Base-by-base conservation (phyloP, 2,888 invertebrate species). In the Pterostichus niger region DNA sequence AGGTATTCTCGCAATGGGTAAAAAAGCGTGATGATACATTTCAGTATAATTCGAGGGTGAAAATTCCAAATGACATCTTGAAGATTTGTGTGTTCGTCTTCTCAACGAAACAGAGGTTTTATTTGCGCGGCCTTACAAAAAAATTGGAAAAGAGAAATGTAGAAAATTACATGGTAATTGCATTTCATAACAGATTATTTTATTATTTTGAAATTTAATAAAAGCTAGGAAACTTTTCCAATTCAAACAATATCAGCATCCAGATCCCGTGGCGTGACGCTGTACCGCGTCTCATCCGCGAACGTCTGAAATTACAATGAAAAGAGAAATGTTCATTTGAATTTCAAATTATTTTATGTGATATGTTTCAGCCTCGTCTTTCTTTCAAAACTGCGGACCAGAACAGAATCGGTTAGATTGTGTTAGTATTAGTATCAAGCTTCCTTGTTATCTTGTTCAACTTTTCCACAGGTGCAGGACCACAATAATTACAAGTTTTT, bases 271-370 rank as follows among this genome's bases (percentile, higher is more conserved):
- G 56, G 54, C 11, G 33, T 71, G 80, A 73, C 71, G 81, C 71
- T 31, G 46, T 35, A 35, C 52, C 52, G 46, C 35, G 40, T 11
- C 79, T 79, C 61, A 49, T 46, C 68, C 80, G 40, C 78, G 40
- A 13, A 68, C 82, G 82, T 75, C 75, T 82, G 82, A 84, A 84
- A 85, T 84, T 85, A 84, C 84, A 86, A 85, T 85, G 85, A 84
- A 84, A 85, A 85, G 78, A 75, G 84, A 83, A 84, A 84, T 78
- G 83, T 85, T 86, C 84, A 86, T 86, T 86, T 86, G 85, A 86
- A 86, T 84, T 86, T 86, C 86, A 86, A 86, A 86, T 86, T 83
- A 84, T 85, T 85, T 85, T 85, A 85, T 84, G 85, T 86, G 85
- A 85, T 85, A 85, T 85, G 85, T 84, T 84, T 84, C 83, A 71